Evolutionary conservation across 2,113 vertebrate genomes (phyloP), one percentile per base, ranked within the genome.

Genomic region (Mormyrus iriodes): DNA sequence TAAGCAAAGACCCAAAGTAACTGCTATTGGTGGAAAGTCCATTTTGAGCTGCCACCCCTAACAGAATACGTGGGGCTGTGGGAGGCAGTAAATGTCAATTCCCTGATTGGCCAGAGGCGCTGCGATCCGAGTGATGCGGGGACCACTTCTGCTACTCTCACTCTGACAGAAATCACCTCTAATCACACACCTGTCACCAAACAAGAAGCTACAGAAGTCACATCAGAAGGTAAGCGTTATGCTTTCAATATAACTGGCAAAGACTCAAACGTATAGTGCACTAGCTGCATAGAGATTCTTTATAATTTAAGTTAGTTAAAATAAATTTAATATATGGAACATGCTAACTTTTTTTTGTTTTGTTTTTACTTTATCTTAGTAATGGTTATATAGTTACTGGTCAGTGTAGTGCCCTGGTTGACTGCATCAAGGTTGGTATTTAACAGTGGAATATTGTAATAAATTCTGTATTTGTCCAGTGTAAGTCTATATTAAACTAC

Each of bases 101-200:
- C 31, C 73, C 89, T 65, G 86, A 55, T 84, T 83, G 89, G 89
- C 27, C 58, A 7, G 46, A 35, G 52, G 42, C 1, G 35, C 17
- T 39, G n/a, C 15, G 3, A 83, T 15, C 2, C 21, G 4, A 88
- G 21, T 90, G 42, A 90, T 87, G 82, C 31, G 88, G 85, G 84
- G 83, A 13, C 12, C 15, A 24, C 51, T 85, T n/a, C 61, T 88
- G 21, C 31, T 19, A 15, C 69, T 46, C 69, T 83, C 86, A 24
- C 8, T 48, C 51, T 83, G 9, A 3, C 51, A 55, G 58, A 48
- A 21, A 49, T 24, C 0, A 44, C 12, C 86, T 35, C 52, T 24
- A 7, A 85, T 44, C 79, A 4, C 27, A 58, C 69, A 42, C 39
- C 86, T n/a, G 21, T 44, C 79, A 42, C 73, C 73, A 79, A 79